Conservation (phyloP, 2,888 invertebrate genomes). For the Podabrus alpinus region DNA sequence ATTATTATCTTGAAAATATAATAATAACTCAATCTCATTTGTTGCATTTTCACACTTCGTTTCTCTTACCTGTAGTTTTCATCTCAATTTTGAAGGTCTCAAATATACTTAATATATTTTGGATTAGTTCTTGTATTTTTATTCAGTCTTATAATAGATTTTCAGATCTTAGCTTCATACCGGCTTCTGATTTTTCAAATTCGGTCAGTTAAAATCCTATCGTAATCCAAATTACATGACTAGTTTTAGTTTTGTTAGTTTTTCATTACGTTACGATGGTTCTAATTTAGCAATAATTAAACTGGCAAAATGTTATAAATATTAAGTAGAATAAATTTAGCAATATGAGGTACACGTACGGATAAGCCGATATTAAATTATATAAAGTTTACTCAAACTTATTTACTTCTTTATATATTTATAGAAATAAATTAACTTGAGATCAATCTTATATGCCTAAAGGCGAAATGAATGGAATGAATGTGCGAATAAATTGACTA, state of each 20-base stretch:
- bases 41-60: not conserved
- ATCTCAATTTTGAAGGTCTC: too few relatives aligned
- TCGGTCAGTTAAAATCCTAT: not conserved
- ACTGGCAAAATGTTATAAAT: not conserved
- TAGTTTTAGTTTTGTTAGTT: too few relatives aligned
- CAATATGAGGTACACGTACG: not conserved
- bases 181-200: not conserved
- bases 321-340: not conserved
- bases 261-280: too few relatives aligned
- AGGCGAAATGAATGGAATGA: conserved; percentile 47
- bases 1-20: not conserved
- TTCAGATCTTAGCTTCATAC: not conserved
- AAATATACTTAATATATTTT: not conserved
- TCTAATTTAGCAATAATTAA: not conserved
- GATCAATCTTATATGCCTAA: conserved; percentile 42
- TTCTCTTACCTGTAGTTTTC: too few relatives aligned
- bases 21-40: not conserved
- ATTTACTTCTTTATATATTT: conserved; percentile 16
- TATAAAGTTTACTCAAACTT: not conserved
- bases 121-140: not conserved
- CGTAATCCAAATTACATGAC: too few relatives aligned
- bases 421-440: conserved; percentile 23
- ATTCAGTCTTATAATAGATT: not conserved
- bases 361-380: not conserved
- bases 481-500: conserved; percentile 34